Evolutionary conservation across 2,888 invertebrate genomes (phyloP), one percentile per base, ranked within the genome.

Genomic region (Drosophila macrospina): DNA sequence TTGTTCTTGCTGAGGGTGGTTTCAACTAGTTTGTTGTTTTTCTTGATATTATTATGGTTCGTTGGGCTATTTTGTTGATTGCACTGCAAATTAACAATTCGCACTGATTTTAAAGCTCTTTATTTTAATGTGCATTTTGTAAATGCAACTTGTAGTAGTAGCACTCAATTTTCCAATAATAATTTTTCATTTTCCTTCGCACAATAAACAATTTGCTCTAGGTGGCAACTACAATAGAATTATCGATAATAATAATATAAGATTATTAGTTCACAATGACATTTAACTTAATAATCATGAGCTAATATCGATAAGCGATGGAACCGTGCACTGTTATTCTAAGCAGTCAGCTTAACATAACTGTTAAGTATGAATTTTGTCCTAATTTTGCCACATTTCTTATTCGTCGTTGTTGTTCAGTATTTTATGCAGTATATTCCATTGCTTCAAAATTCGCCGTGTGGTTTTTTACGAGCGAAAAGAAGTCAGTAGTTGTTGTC

Each of bases 121-220:
- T 47, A 60, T 41, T 54, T 57, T 32, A 34, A 50, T 55, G 47
- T 66, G 63, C 79, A 76, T 76, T 54, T 54, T 66, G 60, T 59
- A 47, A 55, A 30, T 57, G 48, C 44, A 64, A 37, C 32, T 61
- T 50, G 39, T 15, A 56, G 26, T 60, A n/a, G 39, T 15, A 28
- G 59, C 78, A 57, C 64, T 59, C 16, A 69, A 68, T 69, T 80
- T 80, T 76, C 77, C 80, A 79, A 76, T 68, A 73, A 75, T 56
- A 68, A 59, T 62, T 82, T 80, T 82, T 76, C 83, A 82, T 80
- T 80, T 82, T 82, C 54, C 56, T 66, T 47, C 30, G 4, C 13
- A 28, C 15, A 30, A 30, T 30, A 16, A 47, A 30, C 15, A 34
- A 5, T 28, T 28, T 28, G 2, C 28, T 2, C 28, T 7, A 28